These are phyloP conservation scores for Nothoprocta perdicaria DNA, from an alignment of 2,113 vertebrate species.

Conservation along the genomic window DNA sequence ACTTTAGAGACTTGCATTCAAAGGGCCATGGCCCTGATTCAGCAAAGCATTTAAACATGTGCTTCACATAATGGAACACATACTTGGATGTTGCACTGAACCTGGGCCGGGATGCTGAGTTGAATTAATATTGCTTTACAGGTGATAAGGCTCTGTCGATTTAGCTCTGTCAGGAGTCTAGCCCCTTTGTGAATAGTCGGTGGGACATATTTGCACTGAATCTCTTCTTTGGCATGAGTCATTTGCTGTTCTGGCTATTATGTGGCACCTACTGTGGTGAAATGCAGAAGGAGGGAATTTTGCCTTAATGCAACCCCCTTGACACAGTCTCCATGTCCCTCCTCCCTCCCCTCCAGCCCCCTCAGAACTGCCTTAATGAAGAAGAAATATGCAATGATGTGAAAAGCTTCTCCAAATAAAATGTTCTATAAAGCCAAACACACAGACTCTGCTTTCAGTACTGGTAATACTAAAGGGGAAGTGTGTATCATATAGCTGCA, in stretches of 20 bases:
- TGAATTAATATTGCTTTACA: background rate
- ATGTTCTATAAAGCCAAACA: constrained; percentile 48
- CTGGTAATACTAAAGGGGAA: background rate
- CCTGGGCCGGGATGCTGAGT: background rate
- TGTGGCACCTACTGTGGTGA: background rate
- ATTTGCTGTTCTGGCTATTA: constrained; percentile 14
- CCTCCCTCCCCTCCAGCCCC: background rate
- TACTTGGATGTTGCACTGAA: constrained; percentile 44
- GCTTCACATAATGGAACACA: background rate
- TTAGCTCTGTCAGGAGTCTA: background rate
- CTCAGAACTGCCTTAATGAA: constrained; percentile 70
- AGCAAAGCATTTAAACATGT: constrained; percentile 33
- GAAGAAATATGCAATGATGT: constrained; percentile 31
- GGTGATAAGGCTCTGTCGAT: background rate
- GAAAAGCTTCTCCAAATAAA: constrained; percentile 70
- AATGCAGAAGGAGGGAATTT: constrained; percentile 56
- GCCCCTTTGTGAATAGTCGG: background rate
- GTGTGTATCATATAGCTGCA: background rate
- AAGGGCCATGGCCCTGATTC: background rate
- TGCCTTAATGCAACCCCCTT: constrained; percentile 50
- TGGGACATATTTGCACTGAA: constrained; percentile 26
- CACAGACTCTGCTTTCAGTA: background rate
- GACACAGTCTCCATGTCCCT: background rate
- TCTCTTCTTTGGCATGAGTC: constrained; percentile 34
- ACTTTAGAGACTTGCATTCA: constrained; percentile 29